Evolutionary conservation across 2,888 invertebrate genomes (phyloP), one percentile per base, ranked within the genome.

Genomic region (Peribatodes rhomboidaria): DNA sequence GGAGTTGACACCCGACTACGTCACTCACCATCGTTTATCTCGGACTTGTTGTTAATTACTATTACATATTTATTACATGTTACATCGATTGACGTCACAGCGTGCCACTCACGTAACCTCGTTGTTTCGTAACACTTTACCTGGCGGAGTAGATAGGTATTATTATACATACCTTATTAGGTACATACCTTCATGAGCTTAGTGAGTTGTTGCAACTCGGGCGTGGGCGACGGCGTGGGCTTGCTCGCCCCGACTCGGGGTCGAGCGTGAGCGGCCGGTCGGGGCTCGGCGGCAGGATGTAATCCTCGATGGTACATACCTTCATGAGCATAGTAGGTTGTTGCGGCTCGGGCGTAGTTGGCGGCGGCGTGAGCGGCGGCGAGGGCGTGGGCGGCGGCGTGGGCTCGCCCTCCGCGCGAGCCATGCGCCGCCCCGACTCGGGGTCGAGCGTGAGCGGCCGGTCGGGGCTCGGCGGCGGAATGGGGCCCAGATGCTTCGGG

Each of bases 371-470:
- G 71, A 85, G 89, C 67, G 86, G 88, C 72, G 91, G 94, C 41
- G 86, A 80, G 33, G 94, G 94, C 60, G 92, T 90, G 71, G 95
- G 94, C 73, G 94, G 94, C 61, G 94, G 94, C 57, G 95, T 94
- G 74, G 94, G 94, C 84, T 95, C 94, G 62, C 94, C 94, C 87
- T 95, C 96, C 1, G 95, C 95, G 73, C 95, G 94, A 70, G 95
- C 94, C 65, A 94, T 83, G 1, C 93, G 82, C 61, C 77, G 75
- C 11, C 92, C 92, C 9, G 88, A 74, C 41, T 55, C 68, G 53
- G 92, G 92, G 65, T 97, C 97, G 70, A 97, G 89, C 49, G 96
- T 95, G 59, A 96, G 95, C 59, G 95, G 95, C 64, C 95, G 93
- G 10, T 95, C 95, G 18, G 96, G 96, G 79, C 95, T 95, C 13